phyloP scores from a whole-genome alignment of 2,113 vertebrate genomes.

The Gasterosteus nipponicus region DNA sequence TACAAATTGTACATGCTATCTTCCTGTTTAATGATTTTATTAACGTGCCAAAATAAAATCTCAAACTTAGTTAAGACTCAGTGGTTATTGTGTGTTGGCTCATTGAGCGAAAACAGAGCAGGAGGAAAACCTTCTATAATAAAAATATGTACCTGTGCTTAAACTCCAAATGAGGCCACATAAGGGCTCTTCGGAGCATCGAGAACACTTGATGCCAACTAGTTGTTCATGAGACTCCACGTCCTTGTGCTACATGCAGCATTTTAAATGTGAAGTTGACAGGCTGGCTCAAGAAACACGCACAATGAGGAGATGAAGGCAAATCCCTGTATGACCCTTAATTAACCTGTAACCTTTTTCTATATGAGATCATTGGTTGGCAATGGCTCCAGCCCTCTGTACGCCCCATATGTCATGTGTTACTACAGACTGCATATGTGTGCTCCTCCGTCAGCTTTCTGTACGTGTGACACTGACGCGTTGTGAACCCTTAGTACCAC shows the following conservation, averaged over 20 bases:
- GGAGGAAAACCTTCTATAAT: neutral
- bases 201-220: neutral
- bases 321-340: too few relatives aligned
- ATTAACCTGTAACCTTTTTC: too few relatives aligned
- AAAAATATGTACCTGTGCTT: neutral
- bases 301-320: neutral
- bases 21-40: neutral
- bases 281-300: neutral
- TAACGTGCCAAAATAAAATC: neutral
- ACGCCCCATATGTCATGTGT: too few relatives aligned
- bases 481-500: too few relatives aligned
- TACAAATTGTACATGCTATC: neutral
- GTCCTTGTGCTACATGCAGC: neutral
- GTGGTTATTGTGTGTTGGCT: neutral
- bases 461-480: too few relatives aligned
- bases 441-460: too few relatives aligned
- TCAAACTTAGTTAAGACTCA: neutral
- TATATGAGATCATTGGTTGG: too few relatives aligned
- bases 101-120: neutral
- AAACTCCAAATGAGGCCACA: neutral
- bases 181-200: neutral
- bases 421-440: too few relatives aligned
- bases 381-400: too few relatives aligned
- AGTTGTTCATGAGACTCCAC: neutral
- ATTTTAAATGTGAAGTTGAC: constrained; percentile 3